Evolutionary conservation across 1,140 invertebrate genomes (phyloP).

Genomic region (Platyura marginata): DNA sequence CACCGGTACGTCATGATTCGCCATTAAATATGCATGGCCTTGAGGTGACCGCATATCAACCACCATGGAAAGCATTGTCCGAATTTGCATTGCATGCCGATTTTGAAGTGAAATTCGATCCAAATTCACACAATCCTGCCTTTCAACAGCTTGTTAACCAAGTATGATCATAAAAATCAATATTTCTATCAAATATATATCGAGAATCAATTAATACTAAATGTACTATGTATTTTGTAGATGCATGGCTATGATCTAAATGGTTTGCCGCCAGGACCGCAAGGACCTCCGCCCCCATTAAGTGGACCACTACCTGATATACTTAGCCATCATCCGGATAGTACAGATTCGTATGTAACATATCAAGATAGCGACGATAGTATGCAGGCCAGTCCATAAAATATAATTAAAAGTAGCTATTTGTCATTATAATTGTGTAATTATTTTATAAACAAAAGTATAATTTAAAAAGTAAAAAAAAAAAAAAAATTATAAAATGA

Average conservation of each 20-base stretch:
- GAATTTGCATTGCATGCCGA: conserved; percentile 91
- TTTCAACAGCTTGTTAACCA: conserved; percentile 93
- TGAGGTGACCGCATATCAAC: conserved; percentile 90
- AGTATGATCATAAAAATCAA: conserved; percentile 38
- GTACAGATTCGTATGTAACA: conserved; percentile 74
- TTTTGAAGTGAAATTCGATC: conserved; percentile 49
- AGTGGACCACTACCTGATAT: conserved; percentile 32
- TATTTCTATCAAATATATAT: not conserved
- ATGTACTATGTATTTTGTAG: conserved; percentile 26
- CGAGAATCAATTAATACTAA: not conserved
- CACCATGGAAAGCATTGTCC: conserved; percentile 89
- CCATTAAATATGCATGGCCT: conserved; percentile 68
- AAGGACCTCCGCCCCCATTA: conserved; percentile 13
- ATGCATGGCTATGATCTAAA: conserved; percentile 78
- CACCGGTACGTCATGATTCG: conserved; percentile 83
- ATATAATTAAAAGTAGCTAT: too few relatives aligned
- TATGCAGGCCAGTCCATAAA: conserved; percentile 43
- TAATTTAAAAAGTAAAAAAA: too few relatives aligned
- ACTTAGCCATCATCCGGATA: conserved; percentile 47
- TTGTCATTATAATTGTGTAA: too few relatives aligned
- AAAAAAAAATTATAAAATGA: too few relatives aligned
- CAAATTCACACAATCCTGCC: conserved; percentile 68
- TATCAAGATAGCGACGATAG: conserved; percentile 76
- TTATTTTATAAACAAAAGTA: too few relatives aligned
- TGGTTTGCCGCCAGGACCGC: conserved; percentile 20